Evolutionary conservation across 2,888 invertebrate genomes (phyloP), one percentile per base, ranked within the genome.

Genomic region (Heliconius ethilla): DNA sequence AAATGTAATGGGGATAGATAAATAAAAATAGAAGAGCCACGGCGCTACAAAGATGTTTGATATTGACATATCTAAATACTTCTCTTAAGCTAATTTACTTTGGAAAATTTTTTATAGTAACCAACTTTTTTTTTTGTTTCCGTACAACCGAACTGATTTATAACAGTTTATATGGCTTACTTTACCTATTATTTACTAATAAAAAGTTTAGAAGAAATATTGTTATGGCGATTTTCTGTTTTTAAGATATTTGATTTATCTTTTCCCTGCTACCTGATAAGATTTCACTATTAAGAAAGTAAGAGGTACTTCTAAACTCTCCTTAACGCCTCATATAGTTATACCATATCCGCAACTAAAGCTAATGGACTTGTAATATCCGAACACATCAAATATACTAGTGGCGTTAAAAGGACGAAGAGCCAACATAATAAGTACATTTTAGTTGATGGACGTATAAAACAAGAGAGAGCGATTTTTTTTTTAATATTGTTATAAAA

Each of bases 281-380:
- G 15, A 25, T 27, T 25, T 22, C 10, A 15, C 27, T 27, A 1
- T 51, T 66, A 72, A 62, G 37, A 25, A 37, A 63, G 9, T 55
- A 55, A 22, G 13, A 25, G 70, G 67, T 83, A 75, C 83, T 85
- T 87, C 85, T 83, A 82, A 83, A 51, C 81, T 82, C 82, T 84
- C 83, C 81, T 80, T 85, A 84, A 85, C 81, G 82, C 81, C 80
- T 82, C 79, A 83, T n/a, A n/a, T n/a, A n/a, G n/a, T n/a, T n/a
- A n/a, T n/a, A n/a, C n/a, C n/a, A n/a, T 91, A 92, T 93, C 92
- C 88, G 92, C 93, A 89, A 91, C 90, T 87, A 89, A 90, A 90
- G 89, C 91, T 94, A 94, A 94, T 94, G 94, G 94, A 92, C 91
- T 90, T 93, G 94, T 94, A 92, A 93, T 93, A 93, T 91, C 90